Evolutionary conservation across 1,140 invertebrate species (phyloP).

Genomic region (Aphelenchoides avenae): DNA sequence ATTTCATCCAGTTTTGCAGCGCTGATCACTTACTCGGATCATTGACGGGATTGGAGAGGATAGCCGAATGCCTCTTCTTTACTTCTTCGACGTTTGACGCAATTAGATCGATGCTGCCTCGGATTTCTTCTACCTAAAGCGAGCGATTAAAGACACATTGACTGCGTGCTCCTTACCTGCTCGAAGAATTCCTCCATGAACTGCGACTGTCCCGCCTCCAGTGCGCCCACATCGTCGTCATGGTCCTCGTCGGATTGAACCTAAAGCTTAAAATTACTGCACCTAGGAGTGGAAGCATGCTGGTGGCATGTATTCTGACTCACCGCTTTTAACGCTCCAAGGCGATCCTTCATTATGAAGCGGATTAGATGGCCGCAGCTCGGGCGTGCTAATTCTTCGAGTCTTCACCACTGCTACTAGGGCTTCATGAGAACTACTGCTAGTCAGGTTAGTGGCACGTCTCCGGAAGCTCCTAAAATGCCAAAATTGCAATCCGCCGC

Average conservation of each 20-base stretch:
- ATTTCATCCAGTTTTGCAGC: no score
- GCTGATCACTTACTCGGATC: slow-evolving; percentile 84
- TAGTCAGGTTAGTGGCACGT: no score
- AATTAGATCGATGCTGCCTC: slow-evolving; percentile 98
- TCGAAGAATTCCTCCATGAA: slow-evolving; percentile 60
- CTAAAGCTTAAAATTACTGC: slow-evolving; percentile 26
- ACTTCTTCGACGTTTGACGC: slow-evolving; percentile 97
- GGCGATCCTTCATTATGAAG: slow-evolving; percentile 49
- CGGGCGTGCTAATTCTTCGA: no score
- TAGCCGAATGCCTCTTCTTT: slow-evolving; percentile 98
- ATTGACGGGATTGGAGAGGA: slow-evolving; percentile 92
- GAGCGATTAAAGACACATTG: slow-evolving; percentile 64
- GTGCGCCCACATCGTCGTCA: slow-evolving; percentile 50
- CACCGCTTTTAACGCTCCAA: slow-evolving; percentile 53
- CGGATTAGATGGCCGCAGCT: no score
- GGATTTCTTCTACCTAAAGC: slow-evolving; percentile 98
- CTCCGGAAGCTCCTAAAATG: no score
- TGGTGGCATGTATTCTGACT: slow-evolving; percentile 2
- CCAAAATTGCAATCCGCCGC: no score
- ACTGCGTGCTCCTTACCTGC: no score
- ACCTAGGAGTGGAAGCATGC: background rate
- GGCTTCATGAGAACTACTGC: no score
- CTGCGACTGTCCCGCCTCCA: slow-evolving; percentile 55
- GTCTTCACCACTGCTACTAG: no score
- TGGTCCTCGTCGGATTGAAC: slow-evolving; percentile 57